Evolutionary conservation across 2,797 vertebrate species (phyloP).

Genomic region (Pangasius djambal): DNA sequence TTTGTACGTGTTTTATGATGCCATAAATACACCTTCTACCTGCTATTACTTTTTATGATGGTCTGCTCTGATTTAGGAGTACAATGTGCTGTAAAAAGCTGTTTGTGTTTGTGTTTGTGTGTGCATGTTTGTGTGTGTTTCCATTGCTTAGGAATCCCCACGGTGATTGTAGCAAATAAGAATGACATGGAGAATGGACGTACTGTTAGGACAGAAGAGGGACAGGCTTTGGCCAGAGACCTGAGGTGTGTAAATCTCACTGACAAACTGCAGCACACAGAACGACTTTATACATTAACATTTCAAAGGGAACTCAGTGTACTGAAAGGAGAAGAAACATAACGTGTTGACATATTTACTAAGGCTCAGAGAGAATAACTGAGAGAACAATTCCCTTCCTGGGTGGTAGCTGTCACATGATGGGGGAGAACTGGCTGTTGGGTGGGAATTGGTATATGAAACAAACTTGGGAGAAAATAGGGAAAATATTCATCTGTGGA

Average conservation of each 20-base stretch:
- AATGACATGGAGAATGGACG: constrained; percentile 76
- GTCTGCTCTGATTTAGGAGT: constrained; percentile 36
- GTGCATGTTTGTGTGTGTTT: not conserved
- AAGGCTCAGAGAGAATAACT: not conserved
- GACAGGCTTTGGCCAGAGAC: constrained; percentile 71
- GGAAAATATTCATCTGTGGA: not conserved
- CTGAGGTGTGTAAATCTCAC: constrained; percentile 62
- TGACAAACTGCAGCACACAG: not conserved
- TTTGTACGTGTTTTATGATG: constrained; percentile 26
- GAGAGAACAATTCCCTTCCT: not conserved
- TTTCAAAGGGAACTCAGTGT: not conserved
- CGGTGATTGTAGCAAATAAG: constrained; percentile 77
- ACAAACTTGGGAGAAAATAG: not conserved
- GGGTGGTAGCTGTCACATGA: not conserved
- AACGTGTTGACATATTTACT: not conserved
- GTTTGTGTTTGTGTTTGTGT: constrained; percentile 10
- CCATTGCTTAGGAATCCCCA: constrained; percentile 67
- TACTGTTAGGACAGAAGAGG: constrained; percentile 74
- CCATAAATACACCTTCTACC: constrained; percentile 53
- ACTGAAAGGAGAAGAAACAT: not conserved
- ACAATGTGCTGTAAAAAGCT: constrained; percentile 28
- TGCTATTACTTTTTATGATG: constrained; percentile 59
- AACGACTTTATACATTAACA: not conserved
- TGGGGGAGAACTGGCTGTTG: not conserved
- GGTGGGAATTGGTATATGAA: not conserved